Evolutionary conservation across 2,113 vertebrate species (phyloP).

Genomic region (Aptenodytes forsteri): DNA sequence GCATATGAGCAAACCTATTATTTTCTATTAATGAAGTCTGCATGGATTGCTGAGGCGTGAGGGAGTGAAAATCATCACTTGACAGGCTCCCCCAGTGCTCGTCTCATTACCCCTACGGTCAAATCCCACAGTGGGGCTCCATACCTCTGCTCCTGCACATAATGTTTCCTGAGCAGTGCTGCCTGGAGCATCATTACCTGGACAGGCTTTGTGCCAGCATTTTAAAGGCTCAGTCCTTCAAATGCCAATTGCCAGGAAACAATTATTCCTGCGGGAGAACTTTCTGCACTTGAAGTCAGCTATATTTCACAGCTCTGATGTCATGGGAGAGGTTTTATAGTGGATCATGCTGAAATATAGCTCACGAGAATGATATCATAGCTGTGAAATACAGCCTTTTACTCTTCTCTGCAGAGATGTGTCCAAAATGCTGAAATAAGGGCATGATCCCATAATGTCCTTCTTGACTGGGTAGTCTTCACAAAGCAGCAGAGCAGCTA

Average conservation of each 20-base stretch:
- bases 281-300: slow-evolving; percentile 66
- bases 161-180: not conserved
- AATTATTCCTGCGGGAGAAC: slow-evolving; percentile 62
- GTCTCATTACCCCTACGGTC: slow-evolving; percentile 8
- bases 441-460: not conserved
- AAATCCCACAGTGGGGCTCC: slow-evolving; percentile 32
- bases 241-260: slow-evolving; percentile 71
- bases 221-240: slow-evolving; percentile 64
- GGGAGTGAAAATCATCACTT: slow-evolving; percentile 30
- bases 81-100: not conserved
- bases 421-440: slow-evolving; percentile 29
- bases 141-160: not conserved
- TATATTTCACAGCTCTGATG: slow-evolving; percentile 78
- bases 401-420: slow-evolving; percentile 14
- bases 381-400: slow-evolving; percentile 56
- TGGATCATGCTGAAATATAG: slow-evolving; percentile 61
- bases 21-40: slow-evolving; percentile 8
- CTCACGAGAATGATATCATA: slow-evolving; percentile 52
- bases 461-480: not conserved
- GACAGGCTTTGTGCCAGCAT: slow-evolving; percentile 42
- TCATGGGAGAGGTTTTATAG: slow-evolving; percentile 69
- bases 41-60: not conserved
- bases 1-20: not conserved
- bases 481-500: not conserved
- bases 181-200: slow-evolving; percentile 2